A percentile compares a stretch with the other conserved stretches of the same genome.
Evolutionary conservation across 2,113 vertebrate species (phyloP).

Genomic region (Ancistrus triradiatus): DNA sequence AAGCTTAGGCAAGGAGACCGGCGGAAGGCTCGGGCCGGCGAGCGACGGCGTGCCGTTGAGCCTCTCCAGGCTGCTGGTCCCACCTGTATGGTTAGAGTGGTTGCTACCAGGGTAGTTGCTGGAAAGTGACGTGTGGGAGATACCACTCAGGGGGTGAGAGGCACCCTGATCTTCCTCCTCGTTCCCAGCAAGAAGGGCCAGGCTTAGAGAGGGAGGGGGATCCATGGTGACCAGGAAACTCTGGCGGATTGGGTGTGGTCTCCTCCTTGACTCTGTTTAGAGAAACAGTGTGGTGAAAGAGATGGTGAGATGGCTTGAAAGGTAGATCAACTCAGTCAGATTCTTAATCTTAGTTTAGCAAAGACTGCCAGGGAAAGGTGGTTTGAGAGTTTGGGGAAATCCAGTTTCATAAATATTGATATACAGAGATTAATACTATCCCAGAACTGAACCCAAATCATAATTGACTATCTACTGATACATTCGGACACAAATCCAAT

Average conservation of each 20-base stretch:
- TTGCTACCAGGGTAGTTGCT: conserved; percentile 67
- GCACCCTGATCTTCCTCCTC: conserved; percentile 71
- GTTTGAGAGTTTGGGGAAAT: too few species aligned
- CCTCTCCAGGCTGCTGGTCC: conserved; percentile 65
- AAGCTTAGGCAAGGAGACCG: conserved; percentile 64
- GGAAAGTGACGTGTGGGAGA: conserved; percentile 61
- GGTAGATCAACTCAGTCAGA: too few species aligned
- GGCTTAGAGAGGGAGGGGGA: conserved; percentile 71
- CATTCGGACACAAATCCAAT: too few species aligned
- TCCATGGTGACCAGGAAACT: conserved; percentile 65
- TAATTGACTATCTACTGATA: too few species aligned
- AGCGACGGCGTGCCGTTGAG: conserved; percentile 69
- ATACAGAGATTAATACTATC: too few species aligned
- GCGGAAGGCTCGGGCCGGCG: conserved; percentile 62
- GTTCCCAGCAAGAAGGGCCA: conserved; percentile 69
- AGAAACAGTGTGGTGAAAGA: conserved; percentile 11
- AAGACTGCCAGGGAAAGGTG: too few species aligned
- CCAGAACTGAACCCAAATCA: too few species aligned
- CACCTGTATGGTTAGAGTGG: conserved; percentile 74
- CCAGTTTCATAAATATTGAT: too few species aligned
- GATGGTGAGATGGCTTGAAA: not conserved
- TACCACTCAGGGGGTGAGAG: conserved; percentile 65
- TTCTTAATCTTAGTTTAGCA: too few species aligned
- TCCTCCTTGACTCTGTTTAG: conserved; percentile 38
- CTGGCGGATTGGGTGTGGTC: conserved; percentile 40